Conservation (phyloP, 53 echinoderm and acorn worm genomes). For the Temnopleurus reevesii region DNA sequence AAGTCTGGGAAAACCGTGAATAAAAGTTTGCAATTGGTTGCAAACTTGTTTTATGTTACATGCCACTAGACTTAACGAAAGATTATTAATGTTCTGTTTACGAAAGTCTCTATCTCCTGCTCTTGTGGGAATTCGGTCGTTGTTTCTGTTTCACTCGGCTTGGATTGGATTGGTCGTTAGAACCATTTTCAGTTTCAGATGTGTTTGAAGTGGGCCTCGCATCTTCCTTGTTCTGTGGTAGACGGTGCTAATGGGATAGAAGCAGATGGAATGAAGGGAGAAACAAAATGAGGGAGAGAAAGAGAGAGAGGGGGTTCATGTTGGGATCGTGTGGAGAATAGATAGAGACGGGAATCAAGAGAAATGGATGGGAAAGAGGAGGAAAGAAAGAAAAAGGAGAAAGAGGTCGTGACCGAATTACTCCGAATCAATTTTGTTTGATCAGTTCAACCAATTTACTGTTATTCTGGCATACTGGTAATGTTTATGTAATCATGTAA, state of each 20-base stretch:
- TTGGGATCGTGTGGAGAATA: not conserved
- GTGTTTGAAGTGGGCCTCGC: not conserved
- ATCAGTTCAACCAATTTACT: too few relatives aligned
- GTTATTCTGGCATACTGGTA: too few relatives aligned
- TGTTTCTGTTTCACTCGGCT: conserved; percentile 25
- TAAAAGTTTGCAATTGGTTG: too few relatives aligned
- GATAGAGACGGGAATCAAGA: not conserved
- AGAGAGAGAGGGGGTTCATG: not conserved
- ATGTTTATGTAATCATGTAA: too few relatives aligned
- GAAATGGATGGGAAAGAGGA: not conserved
- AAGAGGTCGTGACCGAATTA: too few relatives aligned
- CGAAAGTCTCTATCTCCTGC: not conserved
- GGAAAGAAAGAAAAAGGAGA: not conserved
- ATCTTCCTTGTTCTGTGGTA: not conserved
- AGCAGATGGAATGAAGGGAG: not conserved
- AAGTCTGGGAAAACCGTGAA: too few relatives aligned
- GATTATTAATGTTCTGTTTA: conserved; percentile 44
- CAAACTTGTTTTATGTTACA: too few relatives aligned
- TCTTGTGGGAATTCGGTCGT: conserved; percentile 15
- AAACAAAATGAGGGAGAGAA: not conserved
- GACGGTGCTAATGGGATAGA: not conserved
- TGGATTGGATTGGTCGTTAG: not conserved
- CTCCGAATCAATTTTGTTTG: too few relatives aligned
- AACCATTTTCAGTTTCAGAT: conserved; percentile 40
- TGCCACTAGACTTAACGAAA: too few relatives aligned